A percentile compares a stretch with the other conserved stretches of the same genome.
phyloP scores from a whole-genome alignment of 2,113 vertebrate species.

The Poecile atricapillus region DNA sequence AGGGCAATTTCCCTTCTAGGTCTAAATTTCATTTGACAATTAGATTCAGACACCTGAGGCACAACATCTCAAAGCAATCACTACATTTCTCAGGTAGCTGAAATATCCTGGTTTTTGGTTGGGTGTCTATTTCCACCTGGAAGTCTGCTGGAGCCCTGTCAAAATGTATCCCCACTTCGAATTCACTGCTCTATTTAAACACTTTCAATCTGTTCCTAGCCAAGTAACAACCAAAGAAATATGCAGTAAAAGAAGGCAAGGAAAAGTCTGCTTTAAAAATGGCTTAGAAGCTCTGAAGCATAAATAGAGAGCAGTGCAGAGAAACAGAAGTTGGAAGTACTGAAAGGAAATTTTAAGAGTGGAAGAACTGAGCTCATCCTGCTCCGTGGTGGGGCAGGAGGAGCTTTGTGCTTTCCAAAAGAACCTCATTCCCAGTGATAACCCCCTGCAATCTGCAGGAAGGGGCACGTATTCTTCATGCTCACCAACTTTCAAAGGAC shows the following conservation, averaged over 20 bases:
- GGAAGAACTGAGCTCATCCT: slow-evolving; percentile 17
- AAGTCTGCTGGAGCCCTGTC: not conserved
- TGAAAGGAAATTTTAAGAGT: not conserved
- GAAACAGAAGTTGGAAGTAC: not conserved
- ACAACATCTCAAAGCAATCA: not conserved
- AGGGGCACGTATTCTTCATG: not conserved
- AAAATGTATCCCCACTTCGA: not conserved
- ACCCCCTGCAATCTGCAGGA: not conserved
- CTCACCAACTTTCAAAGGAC: not conserved
- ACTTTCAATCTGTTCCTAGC: not conserved
- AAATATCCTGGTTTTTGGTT: not conserved
- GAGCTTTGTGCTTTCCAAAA: not conserved
- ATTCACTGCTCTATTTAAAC: not conserved
- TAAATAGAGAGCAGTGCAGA: not conserved
- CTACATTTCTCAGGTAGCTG: not conserved
- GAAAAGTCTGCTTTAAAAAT: not conserved
- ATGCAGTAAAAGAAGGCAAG: not conserved
- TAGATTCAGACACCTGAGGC: not conserved
- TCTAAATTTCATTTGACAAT: not conserved
- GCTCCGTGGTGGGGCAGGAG: not conserved
- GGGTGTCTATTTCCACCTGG: not conserved
- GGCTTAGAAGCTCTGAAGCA: not conserved
- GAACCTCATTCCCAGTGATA: not conserved
- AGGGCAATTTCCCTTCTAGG: not conserved
- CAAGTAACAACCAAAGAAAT: not conserved